Evolutionary conservation across 2,113 vertebrate genomes (phyloP).

Genomic region (Otis tarda): DNA sequence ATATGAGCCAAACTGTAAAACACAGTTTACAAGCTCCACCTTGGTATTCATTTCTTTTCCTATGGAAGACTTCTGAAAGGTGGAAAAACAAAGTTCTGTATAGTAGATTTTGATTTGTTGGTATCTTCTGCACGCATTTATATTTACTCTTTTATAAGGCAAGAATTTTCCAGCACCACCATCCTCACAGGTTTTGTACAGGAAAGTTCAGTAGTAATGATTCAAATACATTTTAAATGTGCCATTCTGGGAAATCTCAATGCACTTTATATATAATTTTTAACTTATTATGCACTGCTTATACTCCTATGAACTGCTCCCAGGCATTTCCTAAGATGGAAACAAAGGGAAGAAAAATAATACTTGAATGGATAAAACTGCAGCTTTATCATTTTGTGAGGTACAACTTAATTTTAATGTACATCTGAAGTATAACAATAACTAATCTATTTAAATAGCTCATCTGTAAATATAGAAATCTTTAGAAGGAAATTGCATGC

Average conservation of each 20-base stretch:
- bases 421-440: not conserved
- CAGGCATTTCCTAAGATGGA: not conserved
- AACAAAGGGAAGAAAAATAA: conserved; percentile 22
- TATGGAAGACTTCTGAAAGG: not conserved
- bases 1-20: not conserved
- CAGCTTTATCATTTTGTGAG: not conserved
- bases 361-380: not conserved
- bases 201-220: not conserved
- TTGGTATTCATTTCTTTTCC: not conserved
- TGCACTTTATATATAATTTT: not conserved
- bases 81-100: not conserved
- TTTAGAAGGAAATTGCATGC: not conserved
- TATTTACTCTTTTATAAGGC: not conserved
- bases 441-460: not conserved
- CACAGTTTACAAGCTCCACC: not conserved
- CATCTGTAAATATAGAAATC: not conserved
- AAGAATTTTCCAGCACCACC: not conserved
- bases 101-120: not conserved
- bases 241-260: not conserved
- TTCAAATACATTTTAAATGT: not conserved
- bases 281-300: not conserved
- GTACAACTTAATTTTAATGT: not conserved
- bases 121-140: not conserved
- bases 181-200: not conserved
- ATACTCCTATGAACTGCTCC: not conserved